Evolutionary conservation across 2,113 vertebrate species (phyloP), one percentile per base, ranked within the genome.

Genomic region (Callorhinus ursinus): DNA sequence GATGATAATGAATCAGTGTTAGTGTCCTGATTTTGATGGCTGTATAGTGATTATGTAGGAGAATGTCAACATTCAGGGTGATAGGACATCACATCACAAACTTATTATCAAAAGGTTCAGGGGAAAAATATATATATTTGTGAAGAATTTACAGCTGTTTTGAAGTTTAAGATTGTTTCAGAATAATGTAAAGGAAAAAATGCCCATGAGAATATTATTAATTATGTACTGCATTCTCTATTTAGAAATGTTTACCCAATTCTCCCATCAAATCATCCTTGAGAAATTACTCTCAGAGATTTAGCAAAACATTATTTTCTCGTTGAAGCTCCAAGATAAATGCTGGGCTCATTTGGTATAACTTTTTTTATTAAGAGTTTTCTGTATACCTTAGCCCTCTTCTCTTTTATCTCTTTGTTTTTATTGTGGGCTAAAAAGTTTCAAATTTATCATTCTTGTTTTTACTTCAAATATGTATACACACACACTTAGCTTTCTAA

Each of bases 341-440:
- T 24, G 3, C 28, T 80, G 26, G 42, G 13, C 6, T 89, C 59
- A 76, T 61, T 53, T 69, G 24, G 2, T 28, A 31, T 76, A 31
- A 65, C 26, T 18, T 74, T 84, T 19, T 80, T 65, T 28, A 76
- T n/a, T 77, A 83, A 61, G 28, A 39, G 0, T 79, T 80, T 65
- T 84, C 8, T 90, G 2, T 39, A 14, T 33, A 63, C 14, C 53
- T 36, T 82, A 63, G 86, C 28, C 6, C 3, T 87, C 14, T 3
- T 36, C 5, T 89, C 51, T 91, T 77, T 79, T 69, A 18, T 88
- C 74, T 96, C 28, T 46, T 79, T 96, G 22, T 69, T 96, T 79
- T 33, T 42, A 15, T 31, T 93, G 5, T 80, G 12, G 0, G 6
- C 28, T 63, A 55, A 46, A 7, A 42, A 28, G 4, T 77, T 89